These are phyloP conservation scores for Whitmania pigra DNA, from an alignment of 1,140 invertebrate genomes.

Conservation along the genomic window DNA sequence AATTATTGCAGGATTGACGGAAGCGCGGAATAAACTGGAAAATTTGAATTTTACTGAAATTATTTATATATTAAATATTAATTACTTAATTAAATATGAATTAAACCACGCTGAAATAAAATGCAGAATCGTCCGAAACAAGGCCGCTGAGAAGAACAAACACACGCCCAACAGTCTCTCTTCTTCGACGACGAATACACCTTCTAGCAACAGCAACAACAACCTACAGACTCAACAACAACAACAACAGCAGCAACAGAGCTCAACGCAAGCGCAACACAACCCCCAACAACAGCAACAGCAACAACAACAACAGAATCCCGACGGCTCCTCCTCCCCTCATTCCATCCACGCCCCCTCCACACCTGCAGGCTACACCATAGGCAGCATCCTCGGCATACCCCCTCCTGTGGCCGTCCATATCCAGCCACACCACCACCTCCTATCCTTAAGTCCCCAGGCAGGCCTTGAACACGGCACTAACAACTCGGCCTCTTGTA, in stretches of 20 bases:
- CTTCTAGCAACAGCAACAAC: conserved; percentile 12
- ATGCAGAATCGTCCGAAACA: conserved; percentile 81
- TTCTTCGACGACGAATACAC: conserved; percentile 48
- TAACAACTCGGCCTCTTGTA: neutral
- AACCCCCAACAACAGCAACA: conserved; percentile 21
- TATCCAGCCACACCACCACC: conserved; percentile 1
- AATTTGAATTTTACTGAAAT: too few species aligned
- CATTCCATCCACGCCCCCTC: conserved; percentile 38
- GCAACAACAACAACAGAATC: conserved; percentile 10
- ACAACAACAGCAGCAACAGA: conserved; percentile 24
- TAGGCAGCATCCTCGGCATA: conserved; percentile 85
- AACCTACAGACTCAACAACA: neutral
- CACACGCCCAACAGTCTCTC: conserved; percentile 47
- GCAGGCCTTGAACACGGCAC: neutral
- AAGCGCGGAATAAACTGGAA: too few species aligned
- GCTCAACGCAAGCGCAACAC: conserved; percentile 29
- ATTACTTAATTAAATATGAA: too few species aligned
- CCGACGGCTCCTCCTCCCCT: conserved; percentile 6
- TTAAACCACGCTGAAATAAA: too few species aligned
- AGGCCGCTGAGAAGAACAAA: conserved; percentile 87
- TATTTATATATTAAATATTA: too few species aligned
- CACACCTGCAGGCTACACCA: conserved; percentile 57
- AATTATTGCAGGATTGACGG: too few species aligned
- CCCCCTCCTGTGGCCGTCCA: conserved; percentile 1
- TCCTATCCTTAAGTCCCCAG: too few species aligned